A percentile compares a stretch with the other conserved stretches of the same genome.
phyloP scores from a whole-genome alignment of 1,140 invertebrate genomes.

The Ladona fulva region DNA sequence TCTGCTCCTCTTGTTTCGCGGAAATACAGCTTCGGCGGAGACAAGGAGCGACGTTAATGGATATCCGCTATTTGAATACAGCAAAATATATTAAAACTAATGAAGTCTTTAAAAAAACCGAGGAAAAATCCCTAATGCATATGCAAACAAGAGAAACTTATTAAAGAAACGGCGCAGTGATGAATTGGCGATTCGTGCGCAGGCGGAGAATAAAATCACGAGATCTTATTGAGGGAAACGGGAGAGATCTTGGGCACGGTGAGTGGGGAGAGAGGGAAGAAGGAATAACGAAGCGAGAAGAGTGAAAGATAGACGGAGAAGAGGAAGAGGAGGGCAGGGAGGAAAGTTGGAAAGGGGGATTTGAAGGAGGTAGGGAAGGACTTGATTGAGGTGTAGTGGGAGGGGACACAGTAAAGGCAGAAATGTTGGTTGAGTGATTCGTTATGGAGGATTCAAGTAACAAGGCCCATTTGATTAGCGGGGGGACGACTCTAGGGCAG shows the following conservation, averaged over 20 bases:
- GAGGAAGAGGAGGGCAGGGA: background rate
- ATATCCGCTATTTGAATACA: no score
- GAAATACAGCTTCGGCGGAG: no score
- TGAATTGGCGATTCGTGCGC: no score
- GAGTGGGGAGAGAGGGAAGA: background rate
- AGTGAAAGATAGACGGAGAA: background rate
- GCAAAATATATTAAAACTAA: no score
- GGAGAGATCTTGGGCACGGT: background rate
- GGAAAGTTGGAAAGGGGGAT: background rate
- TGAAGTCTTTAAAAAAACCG: no score
- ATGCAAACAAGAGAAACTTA: no score
- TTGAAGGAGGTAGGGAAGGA: background rate
- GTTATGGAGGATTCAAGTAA: slow-evolving; percentile 9
- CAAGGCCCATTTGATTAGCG: slow-evolving; percentile 7
- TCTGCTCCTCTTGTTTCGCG: no score
- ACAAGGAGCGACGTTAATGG: no score
- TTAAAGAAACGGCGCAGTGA: no score
- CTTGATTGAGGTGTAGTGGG: background rate
- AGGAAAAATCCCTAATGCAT: no score
- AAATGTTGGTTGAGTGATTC: slow-evolving; percentile 9
- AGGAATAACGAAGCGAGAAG: background rate
- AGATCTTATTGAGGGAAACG: background rate
- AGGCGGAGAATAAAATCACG: background rate
- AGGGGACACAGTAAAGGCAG: background rate
- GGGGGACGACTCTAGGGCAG: background rate